phyloP scores from a whole-genome alignment of 2,797 vertebrate genomes.

The Tenualosa thibaudeaui region DNA sequence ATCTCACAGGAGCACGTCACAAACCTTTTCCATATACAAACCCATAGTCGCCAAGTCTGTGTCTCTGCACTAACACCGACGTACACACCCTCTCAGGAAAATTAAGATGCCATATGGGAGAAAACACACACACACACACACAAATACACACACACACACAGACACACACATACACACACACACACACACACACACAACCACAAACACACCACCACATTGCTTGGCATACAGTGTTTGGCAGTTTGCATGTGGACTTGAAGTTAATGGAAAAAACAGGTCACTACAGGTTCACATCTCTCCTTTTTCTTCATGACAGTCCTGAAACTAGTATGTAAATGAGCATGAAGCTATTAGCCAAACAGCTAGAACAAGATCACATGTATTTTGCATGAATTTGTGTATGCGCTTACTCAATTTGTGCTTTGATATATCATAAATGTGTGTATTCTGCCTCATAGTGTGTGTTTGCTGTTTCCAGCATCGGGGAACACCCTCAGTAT shows the following conservation, averaged over 20 bases:
- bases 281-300: neutral
- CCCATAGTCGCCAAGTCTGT: neutral
- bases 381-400: neutral
- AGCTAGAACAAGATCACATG: neutral
- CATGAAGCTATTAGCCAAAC: neutral
- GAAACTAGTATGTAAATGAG: neutral
- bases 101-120: neutral
- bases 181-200: neutral
- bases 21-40: slow-evolving; percentile 16
- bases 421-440: neutral
- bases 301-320: neutral
- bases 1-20: neutral
- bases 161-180: neutral
- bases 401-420: neutral
- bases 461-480: neutral
- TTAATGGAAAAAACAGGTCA: neutral
- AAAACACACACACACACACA: slow-evolving; percentile 12
- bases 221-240: neutral
- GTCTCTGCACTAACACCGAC: neutral
- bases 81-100: neutral
- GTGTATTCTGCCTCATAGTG: neutral
- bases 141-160: neutral
- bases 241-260: neutral
- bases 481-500: neutral
- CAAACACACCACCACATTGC: neutral